Evolutionary conservation across 2,113 vertebrate species (phyloP).

Genomic region (Campylomormyrus tamandua): DNA sequence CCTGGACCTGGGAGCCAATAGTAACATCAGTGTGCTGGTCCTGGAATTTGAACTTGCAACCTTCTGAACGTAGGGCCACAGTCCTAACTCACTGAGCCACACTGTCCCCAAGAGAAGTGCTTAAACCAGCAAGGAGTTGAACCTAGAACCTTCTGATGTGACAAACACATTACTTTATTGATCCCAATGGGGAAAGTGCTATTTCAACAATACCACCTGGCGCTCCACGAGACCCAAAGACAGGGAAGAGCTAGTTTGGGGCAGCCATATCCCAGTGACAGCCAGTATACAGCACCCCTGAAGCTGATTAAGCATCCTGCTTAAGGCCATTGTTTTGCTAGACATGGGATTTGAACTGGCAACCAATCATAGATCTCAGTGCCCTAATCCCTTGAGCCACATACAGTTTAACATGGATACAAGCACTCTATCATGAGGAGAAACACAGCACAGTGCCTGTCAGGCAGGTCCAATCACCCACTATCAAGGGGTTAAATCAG

Average conservation of each 20-base stretch:
- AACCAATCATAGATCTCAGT: neutral
- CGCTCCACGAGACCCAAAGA: neutral
- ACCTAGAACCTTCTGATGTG: neutral
- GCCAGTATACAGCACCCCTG: neutral
- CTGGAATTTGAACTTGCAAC: neutral
- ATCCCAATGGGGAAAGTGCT: neutral
- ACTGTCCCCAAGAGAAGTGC: neutral
- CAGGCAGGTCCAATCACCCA: neutral
- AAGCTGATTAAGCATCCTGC: neutral
- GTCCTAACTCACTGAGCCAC: neutral
- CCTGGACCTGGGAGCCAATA: neutral
- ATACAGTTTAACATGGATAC: neutral
- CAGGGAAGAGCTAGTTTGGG: too few species aligned
- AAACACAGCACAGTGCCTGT: neutral
- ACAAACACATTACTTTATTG: neutral
- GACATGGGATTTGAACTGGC: neutral
- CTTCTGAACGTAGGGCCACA: neutral
- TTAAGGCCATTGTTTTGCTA: neutral
- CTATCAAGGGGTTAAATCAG: too few species aligned
- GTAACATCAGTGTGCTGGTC: neutral
- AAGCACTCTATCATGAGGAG: neutral
- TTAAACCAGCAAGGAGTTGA: neutral
- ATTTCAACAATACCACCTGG: neutral
- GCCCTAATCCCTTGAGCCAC: neutral
- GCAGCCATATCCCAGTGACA: neutral